Evolutionary conservation across 2,113 vertebrate species (phyloP).

Genomic region (Channa argus): DNA sequence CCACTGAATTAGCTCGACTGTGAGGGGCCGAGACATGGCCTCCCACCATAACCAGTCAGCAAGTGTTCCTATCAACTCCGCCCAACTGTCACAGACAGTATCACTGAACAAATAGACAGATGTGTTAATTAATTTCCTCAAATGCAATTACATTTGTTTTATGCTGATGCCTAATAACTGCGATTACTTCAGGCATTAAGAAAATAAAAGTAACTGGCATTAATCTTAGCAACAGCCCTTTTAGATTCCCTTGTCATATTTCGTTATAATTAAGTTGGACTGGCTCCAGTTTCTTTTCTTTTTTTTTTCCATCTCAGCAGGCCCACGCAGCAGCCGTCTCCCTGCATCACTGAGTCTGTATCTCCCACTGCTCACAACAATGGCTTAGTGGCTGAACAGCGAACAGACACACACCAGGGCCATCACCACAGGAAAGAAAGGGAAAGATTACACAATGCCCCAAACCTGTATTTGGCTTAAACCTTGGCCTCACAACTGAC

Average conservation of each 20-base stretch:
- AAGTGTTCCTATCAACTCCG: neutral
- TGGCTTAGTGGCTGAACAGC: conserved; percentile 50
- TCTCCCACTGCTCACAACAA: conserved; percentile 65
- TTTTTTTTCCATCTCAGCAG: conserved; percentile 1
- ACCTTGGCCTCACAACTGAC: conserved; percentile 15
- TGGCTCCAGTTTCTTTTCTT: conserved; percentile 42
- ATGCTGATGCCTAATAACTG: conserved; percentile 68
- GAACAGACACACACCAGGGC: conserved; percentile 21
- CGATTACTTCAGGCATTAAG: conserved; percentile 65
- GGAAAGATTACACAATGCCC: conserved; percentile 47
- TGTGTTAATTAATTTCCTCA: conserved; percentile 67
- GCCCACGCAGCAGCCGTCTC: conserved; percentile 49
- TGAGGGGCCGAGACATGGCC: conserved; percentile 13
- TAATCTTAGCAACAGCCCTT: conserved; percentile 55
- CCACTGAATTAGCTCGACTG: neutral
- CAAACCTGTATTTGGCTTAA: conserved; percentile 41
- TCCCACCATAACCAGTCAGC: conserved; percentile 14
- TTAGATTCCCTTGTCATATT: conserved; percentile 67
- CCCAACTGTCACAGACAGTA: conserved; percentile 1
- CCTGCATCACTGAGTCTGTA: conserved; percentile 60
- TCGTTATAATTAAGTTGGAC: conserved; percentile 77
- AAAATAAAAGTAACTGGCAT: conserved; percentile 57
- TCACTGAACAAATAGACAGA: conserved; percentile 60
- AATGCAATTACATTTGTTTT: conserved; percentile 67
- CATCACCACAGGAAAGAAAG: conserved; percentile 9